Percentiles rank a stretch among this genome's conserved stretches.
These are phyloP conservation scores for Hypena proboscidalis DNA, from an alignment of 2,888 invertebrate species.

Conservation along the genomic window DNA sequence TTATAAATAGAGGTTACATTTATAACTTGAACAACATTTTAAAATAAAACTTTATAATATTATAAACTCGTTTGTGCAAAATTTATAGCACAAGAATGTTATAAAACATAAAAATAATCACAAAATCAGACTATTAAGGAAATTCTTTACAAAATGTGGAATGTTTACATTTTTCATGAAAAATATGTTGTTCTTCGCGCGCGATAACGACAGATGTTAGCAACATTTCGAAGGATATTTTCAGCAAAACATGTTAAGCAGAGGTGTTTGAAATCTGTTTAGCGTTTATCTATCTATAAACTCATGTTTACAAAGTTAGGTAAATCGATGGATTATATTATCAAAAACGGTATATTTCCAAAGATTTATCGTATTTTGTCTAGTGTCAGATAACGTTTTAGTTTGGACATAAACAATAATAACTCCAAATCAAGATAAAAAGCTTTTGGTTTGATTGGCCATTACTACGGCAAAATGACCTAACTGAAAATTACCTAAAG, in stretches of 20 bases:
- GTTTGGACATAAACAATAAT: too few relatives aligned
- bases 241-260: conserved; percentile 45
- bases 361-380: conserved; percentile 43
- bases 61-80: background rate
- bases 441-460: too few relatives aligned
- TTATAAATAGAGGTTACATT: conserved; percentile 28
- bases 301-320: conserved; percentile 30
- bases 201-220: conserved; percentile 24
- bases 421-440: too few relatives aligned
- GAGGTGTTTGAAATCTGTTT: conserved; percentile 38
- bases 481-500: too few relatives aligned
- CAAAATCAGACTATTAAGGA: background rate
- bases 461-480: too few relatives aligned
- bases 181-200: conserved; percentile 14
- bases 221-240: conserved; percentile 20
- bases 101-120: background rate
- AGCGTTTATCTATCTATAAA: conserved; percentile 40
- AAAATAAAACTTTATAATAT: conserved; percentile 21
- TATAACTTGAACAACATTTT: conserved; percentile 9
- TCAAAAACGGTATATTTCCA: conserved; percentile 50
- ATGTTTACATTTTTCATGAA: conserved; percentile 17
- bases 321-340: conserved; percentile 46
- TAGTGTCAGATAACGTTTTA: conserved; percentile 42
- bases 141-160: conserved; percentile 5
- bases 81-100: background rate